Base-by-base conservation (phyloP, 2,888 invertebrate genomes). In the Agrotis ipsilon region DNA sequence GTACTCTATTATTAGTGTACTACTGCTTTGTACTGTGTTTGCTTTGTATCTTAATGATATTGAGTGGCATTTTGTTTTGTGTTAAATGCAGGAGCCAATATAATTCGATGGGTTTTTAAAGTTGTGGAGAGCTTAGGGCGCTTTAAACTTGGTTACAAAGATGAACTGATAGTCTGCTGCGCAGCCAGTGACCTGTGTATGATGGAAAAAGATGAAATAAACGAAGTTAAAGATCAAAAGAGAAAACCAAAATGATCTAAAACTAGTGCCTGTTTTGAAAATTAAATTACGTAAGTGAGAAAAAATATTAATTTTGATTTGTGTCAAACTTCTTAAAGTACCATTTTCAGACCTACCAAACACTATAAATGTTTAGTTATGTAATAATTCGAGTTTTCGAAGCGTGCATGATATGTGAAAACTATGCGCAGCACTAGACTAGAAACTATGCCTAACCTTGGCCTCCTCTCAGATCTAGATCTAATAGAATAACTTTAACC, bases 1-100 rank as follows among this genome's bases (percentile, higher is more conserved):
- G 46, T 13, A 59, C 46, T 51, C 49, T 62, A 80, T 67, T 66
- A 60, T 72, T 75, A 46, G 27, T 43, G 52, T 57, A 62, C 27
- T 64, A 66, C 16, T 27, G 24, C 14, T 57, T 45, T 46, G 32
- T 43, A 4, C n/a, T 19, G n/a, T 39, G 18, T 57, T 67, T 43
- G 49, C 19, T 57, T 49, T 4, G 16, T 24, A 43, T 61, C 19
- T 21, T 45, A 2, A 3, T 24, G 2, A 3, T 24, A 21, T 21
- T 48, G 39, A 16, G 19, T 19, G 6, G 16, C n/a, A 32, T 39
- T 39, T 19, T 3, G 9, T n/a, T 21, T 32, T 52, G 14, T 5
- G 3, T 27, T 5, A 5, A 27, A 52, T 9, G 52, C 13, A 9
- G 18, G 5, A 9, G 13, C 7, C 21, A 16, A 24, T 19, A 52